These are phyloP conservation scores for Coenobita brevimanus DNA, from an alignment of 1,140 invertebrate genomes.

Conservation along the genomic window DNA sequence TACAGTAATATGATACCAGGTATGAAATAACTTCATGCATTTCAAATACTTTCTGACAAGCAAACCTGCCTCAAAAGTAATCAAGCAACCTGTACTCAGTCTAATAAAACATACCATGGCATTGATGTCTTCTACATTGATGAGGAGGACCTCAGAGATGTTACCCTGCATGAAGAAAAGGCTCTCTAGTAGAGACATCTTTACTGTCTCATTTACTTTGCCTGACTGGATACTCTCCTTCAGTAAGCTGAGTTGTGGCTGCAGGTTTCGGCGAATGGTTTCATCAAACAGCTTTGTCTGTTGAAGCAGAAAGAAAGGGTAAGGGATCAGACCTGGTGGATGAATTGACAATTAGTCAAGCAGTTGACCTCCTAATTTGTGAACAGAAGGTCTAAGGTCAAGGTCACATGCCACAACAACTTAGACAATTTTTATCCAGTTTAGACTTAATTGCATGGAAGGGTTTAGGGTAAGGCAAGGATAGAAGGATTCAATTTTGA, in stretches of 20 bases:
- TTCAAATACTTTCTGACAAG: too few species aligned
- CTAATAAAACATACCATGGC: slow-evolving; percentile 69
- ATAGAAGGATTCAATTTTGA: too few species aligned
- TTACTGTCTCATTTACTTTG: slow-evolving; percentile 62
- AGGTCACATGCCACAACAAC: too few species aligned
- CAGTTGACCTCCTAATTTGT: too few species aligned
- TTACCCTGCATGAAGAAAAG: slow-evolving; percentile 71
- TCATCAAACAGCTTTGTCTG: slow-evolving; percentile 65
- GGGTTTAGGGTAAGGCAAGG: too few species aligned
- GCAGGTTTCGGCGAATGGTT: slow-evolving; percentile 60
- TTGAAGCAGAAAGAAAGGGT: neutral
- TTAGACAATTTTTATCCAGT: too few species aligned
- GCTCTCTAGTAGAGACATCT: slow-evolving; percentile 66
- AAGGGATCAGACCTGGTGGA: neutral
- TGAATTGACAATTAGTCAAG: neutral
- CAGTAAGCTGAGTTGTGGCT: slow-evolving; percentile 68
- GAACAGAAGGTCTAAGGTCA: too few species aligned
- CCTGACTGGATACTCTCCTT: slow-evolving; percentile 63
- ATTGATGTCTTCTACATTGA: slow-evolving; percentile 71
- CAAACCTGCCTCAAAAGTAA: too few species aligned
- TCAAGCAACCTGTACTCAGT: too few species aligned
- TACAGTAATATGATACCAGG: too few species aligned
- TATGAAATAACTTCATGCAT: too few species aligned
- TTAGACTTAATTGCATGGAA: too few species aligned
- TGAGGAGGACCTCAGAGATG: slow-evolving; percentile 70